Base-by-base conservation (phyloP, 2,113 vertebrate genomes). In the Dicaeum eximium region DNA sequence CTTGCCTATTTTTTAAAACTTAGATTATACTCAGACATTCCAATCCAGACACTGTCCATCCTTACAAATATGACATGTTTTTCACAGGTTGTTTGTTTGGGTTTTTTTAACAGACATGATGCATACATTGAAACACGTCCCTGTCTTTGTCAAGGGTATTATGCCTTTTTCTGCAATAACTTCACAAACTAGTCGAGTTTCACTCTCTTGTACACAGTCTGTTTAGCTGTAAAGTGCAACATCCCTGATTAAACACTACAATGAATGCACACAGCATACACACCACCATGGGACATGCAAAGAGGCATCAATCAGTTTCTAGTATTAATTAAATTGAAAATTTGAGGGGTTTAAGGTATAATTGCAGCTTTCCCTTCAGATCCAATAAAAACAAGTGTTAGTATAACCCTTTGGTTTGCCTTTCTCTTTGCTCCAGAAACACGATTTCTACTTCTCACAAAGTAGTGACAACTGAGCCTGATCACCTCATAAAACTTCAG, bases 351-450 rank as follows among this genome's bases (percentile, higher is more conserved):
- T 81, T 51, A 71, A 48, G 28, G 27, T 70, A 33, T 58, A 92
- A 91, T 61, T 91, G 44, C 70, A 87, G 21, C 37, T 65, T 75
- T 92, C 47, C 71, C 77, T 92, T 94, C 45, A 86, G 54, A 86
- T 62, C 51, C 31, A 88, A 57, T 47, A 58, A 77, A 86, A 90
- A 13, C 56, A 69, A 62, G 13, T 56, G 48, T 74, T 78, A 96
- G 74, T 27, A 51, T 44, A 69, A 67, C 22, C n/a, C 40, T 88
- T 80, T 0, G 0, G 0, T 40, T 51, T 80, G 30, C 20, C 25
- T 90, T 74, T 88, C 67, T 87, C n/a, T 86, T 77, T 73, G 25
- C 42, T 81, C 37, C 81, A 80, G 37, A 90, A 96, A 82, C 21
- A 40, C 28, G 40, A 61, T 72, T 89, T 67, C 56, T 90, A 18